These are phyloP conservation scores for Callinectes sapidus DNA, from an alignment of 2,888 invertebrate genomes.

Conservation along the genomic window DNA sequence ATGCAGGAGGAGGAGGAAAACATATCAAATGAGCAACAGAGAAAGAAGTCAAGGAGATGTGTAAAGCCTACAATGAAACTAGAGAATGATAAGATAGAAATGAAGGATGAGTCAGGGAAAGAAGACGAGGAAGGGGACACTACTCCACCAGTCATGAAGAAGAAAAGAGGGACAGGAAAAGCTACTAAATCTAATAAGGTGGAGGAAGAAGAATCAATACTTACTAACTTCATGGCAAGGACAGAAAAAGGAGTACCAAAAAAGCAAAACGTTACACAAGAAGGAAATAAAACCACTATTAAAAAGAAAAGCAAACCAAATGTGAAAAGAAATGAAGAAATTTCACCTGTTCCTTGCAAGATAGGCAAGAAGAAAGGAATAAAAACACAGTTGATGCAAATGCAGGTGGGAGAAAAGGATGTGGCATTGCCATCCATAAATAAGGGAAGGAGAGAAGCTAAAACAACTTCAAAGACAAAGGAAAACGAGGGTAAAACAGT, in stretches of 20 bases:
- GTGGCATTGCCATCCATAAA: background rate
- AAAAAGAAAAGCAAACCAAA: background rate
- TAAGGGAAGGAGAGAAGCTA: background rate
- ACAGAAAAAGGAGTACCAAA: too few relatives aligned
- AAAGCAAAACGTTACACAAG: background rate
- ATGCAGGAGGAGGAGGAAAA: background rate
- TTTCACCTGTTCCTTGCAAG: background rate
- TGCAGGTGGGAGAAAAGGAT: background rate
- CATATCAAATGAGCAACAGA: background rate
- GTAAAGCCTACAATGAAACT: background rate
- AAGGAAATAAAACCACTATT: background rate
- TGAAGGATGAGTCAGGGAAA: background rate
- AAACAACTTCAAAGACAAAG: background rate
- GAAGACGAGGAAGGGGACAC: background rate
- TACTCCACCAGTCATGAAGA: background rate
- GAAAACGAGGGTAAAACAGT: background rate
- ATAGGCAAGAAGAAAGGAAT: background rate
- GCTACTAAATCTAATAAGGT: too few relatives aligned
- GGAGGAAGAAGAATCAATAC: too few relatives aligned
- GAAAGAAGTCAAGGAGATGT: background rate
- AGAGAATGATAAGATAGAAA: background rate
- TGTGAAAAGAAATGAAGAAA: background rate
- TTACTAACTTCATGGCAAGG: too few relatives aligned
- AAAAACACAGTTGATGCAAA: background rate
- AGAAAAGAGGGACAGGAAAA: background rate